phyloP scores from a whole-genome alignment of 2,113 vertebrate genomes.

The Esox niger region DNA sequence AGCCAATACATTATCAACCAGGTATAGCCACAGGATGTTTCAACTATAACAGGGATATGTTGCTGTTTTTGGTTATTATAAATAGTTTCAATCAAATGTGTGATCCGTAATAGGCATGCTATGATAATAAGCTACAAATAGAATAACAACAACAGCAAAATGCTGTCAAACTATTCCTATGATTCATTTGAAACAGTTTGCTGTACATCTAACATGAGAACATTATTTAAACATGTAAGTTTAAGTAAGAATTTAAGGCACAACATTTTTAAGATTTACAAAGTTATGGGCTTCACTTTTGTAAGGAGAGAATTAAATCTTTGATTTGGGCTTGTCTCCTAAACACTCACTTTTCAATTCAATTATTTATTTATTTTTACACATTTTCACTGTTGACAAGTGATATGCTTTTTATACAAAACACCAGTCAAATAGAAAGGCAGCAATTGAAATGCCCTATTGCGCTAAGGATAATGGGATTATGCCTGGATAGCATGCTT shows the following conservation, averaged over 20 bases:
- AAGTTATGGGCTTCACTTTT: not conserved
- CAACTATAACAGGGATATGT: not conserved
- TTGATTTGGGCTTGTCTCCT: slow-evolving; percentile 20
- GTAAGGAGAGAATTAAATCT: not conserved
- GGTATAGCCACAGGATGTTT: not conserved
- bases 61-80: not conserved
- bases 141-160: slow-evolving; percentile 40
- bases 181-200: slow-evolving; percentile 17
- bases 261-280: slow-evolving; percentile 15
- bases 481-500: too few relatives aligned
- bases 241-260: slow-evolving; percentile 19
- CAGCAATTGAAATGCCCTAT: slow-evolving; percentile 26
- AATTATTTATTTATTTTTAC: slow-evolving; percentile 2
- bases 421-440: slow-evolving; percentile 18
- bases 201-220: slow-evolving; percentile 20
- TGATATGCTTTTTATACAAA: slow-evolving; percentile 27
- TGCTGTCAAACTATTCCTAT: slow-evolving; percentile 23
- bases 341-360: not conserved
- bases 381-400: slow-evolving; percentile 33
- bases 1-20: not conserved
- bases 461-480: too few relatives aligned
- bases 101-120: not conserved
- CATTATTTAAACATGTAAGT: slow-evolving; percentile 23
- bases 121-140: slow-evolving; percentile 31
- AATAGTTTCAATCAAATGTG: too few relatives aligned